Conservation (phyloP, 2,797 vertebrate species). For the Pseudotriccus pelzelni region DNA sequence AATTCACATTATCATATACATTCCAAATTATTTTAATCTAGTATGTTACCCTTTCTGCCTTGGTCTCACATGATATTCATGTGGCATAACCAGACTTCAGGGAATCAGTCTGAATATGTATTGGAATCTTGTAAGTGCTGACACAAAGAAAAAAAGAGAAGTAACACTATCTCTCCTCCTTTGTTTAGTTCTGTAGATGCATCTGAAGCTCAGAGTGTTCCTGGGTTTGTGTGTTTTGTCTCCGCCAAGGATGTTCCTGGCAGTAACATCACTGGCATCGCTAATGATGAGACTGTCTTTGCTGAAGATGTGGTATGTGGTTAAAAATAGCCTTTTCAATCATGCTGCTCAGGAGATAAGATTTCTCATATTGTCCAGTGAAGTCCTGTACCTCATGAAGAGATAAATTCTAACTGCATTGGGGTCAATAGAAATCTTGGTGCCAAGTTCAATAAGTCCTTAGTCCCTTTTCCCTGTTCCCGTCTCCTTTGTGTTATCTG, state of each 20-base stretch:
- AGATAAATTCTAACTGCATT: background rate
- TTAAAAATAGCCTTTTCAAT: background rate
- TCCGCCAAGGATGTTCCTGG: constrained; percentile 86
- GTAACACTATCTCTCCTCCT: background rate
- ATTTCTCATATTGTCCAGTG: background rate
- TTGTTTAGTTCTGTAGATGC: constrained; percentile 81
- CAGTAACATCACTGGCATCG: constrained; percentile 82
- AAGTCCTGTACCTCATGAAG: background rate
- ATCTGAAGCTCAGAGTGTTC: constrained; percentile 78
- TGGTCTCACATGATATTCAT: background rate
- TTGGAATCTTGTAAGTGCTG: rapidly evolving
- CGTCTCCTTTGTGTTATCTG: background rate
- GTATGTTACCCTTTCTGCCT: background rate
- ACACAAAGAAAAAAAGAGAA: background rate
- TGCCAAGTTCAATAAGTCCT: background rate
- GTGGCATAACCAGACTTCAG: background rate
- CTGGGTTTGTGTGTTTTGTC: constrained; percentile 86
- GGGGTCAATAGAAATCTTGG: background rate
- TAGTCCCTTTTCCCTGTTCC: background rate
- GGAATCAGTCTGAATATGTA: background rate
- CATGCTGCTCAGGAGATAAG: background rate
- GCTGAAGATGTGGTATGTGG: constrained; percentile 81
- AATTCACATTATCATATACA: background rate
- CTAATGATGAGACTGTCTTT: constrained; percentile 86
- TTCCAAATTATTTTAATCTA: background rate